Evolutionary conservation across 2,888 invertebrate genomes (phyloP).

Genomic region (Ctena decussata): DNA sequence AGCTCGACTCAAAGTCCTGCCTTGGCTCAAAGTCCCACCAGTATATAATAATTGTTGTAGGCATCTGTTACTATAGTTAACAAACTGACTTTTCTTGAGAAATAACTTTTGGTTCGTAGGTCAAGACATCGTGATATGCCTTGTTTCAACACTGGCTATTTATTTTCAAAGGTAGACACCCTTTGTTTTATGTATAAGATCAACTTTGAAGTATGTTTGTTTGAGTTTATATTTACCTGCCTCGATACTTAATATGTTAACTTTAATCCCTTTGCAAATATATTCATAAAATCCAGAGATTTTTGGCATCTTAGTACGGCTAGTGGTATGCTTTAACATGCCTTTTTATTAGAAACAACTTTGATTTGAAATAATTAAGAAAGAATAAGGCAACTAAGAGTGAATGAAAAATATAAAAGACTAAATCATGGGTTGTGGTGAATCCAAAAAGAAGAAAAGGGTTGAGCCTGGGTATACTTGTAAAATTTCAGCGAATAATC

Average conservation of each 20-base stretch:
- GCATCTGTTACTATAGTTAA: no score
- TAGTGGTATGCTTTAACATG: background rate
- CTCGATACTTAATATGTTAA: background rate
- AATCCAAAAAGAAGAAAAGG: background rate
- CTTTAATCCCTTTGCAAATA: background rate
- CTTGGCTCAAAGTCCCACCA: no score
- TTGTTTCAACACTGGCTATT: background rate
- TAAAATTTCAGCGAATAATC: background rate
- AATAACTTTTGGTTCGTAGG: no score
- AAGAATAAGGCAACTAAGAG: no score
- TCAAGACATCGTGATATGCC: background rate
- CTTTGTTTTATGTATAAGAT: background rate
- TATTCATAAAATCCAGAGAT: background rate
- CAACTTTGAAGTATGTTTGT: constrained; percentile 3
- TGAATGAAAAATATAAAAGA: no score
- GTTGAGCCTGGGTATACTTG: background rate
- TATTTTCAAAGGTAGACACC: background rate
- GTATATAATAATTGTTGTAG: no score
- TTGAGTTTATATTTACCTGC: background rate
- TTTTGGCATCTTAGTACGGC: background rate
- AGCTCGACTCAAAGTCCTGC: no score
- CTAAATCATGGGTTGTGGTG: background rate
- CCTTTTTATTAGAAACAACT: no score
- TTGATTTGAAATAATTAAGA: no score
- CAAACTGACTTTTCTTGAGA: no score